Conservation (phyloP, 2,888 invertebrate genomes). For the Temnothorax rugatulus region DNA sequence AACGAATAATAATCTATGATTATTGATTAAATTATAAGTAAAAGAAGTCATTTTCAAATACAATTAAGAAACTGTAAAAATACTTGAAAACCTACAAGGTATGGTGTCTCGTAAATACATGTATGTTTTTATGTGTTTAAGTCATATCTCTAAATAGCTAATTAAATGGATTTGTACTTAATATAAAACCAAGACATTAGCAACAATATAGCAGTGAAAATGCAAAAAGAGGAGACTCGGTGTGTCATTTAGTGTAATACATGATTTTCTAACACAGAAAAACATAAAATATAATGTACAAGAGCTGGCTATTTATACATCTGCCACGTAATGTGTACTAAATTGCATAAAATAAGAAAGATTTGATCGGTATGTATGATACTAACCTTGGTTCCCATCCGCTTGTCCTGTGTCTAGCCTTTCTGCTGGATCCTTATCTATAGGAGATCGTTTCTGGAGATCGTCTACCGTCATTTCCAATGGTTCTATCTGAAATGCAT, state of each 20-base stretch:
- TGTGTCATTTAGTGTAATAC: slow-evolving; percentile 12
- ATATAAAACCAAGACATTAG: slow-evolving; percentile 3
- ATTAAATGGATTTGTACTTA: slow-evolving; percentile 10
- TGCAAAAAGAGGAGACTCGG: slow-evolving; percentile 2
- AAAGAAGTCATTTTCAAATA: not conserved
- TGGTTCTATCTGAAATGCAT: slow-evolving; percentile 79
- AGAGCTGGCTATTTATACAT: slow-evolving; percentile 3
- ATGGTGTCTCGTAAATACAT: not conserved
- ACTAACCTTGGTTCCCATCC: slow-evolving; percentile 80
- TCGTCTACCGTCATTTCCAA: slow-evolving; percentile 80
- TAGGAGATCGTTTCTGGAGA: slow-evolving; percentile 73
- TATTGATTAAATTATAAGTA: not conserved
- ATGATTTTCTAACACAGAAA: slow-evolving; percentile 1
- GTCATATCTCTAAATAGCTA: not conserved
- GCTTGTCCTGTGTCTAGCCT: slow-evolving; percentile 79
- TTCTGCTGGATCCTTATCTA: slow-evolving; percentile 77
- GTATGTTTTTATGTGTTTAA: not conserved
- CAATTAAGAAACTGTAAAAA: not conserved
- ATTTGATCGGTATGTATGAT: not conserved
- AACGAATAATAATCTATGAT: not conserved
- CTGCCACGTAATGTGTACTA: not conserved
- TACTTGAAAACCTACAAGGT: not conserved
- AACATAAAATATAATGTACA: slow-evolving; percentile 3
- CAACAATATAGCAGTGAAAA: slow-evolving; percentile 11
- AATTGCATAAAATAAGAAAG: not conserved